Evolutionary conservation across 1,140 invertebrate genomes (phyloP).

Genomic region (Micrasema longulum): DNA sequence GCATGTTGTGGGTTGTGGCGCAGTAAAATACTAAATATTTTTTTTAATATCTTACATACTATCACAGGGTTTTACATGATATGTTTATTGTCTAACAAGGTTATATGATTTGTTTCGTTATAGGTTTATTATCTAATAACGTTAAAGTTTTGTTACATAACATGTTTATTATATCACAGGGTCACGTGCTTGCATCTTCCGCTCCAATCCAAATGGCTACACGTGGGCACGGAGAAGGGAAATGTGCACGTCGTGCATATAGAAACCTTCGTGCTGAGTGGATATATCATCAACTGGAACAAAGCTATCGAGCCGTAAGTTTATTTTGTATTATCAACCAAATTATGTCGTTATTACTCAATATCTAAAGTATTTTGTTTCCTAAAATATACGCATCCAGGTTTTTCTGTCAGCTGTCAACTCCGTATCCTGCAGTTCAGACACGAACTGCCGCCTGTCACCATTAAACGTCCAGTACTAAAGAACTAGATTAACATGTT

Average conservation of each 20-base stretch:
- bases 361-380: neutral
- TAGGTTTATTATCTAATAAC: too few species aligned
- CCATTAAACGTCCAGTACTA: neutral
- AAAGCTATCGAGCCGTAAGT: conserved; percentile 99
- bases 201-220: conserved; percentile 98
- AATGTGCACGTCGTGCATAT: conserved; percentile 98
- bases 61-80: too few species aligned
- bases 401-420: neutral
- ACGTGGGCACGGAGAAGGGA: conserved; percentile 96
- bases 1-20: too few species aligned
- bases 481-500: neutral
- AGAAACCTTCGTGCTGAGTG: conserved; percentile 94
- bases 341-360: neutral
- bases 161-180: conserved; percentile 73
- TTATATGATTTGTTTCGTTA: too few species aligned
- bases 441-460: neutral
- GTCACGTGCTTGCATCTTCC: conserved; percentile 94
- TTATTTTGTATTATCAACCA: conserved; percentile 42
- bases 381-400: neutral
- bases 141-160: too few species aligned
- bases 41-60: too few species aligned
- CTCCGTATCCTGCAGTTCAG: too few species aligned
- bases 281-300: conserved; percentile 99
- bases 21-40: too few species aligned
- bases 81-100: too few species aligned